Base-by-base conservation (phyloP, 2,113 vertebrate genomes). In the Neolamprologus variostigma region DNA sequence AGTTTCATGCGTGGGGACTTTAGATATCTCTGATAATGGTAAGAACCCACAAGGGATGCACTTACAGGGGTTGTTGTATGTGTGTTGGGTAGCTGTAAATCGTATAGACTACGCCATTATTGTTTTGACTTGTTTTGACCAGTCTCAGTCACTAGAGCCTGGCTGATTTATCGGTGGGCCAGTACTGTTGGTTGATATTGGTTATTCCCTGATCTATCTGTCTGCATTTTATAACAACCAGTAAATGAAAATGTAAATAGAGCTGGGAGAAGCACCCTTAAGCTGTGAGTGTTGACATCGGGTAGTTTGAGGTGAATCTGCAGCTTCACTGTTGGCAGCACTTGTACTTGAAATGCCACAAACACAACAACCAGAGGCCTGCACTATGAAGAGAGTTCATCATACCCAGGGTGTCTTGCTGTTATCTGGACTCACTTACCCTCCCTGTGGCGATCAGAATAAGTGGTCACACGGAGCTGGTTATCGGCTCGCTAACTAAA, bases 21-120 rank as follows among this genome's bases (percentile, higher is more conserved):
- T 98, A 37, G 97, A 98, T 92, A 95, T 98, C 83, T 98, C 98
- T 1, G 98, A 98, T 92, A 98, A 98, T 6, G 97, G 98, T 98
- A 90, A 97, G 96, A 93, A 66, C 7, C 16, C 26, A 31, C 10
- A n/a, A 31, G 1, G 26, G 45, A 50, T 50, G 45, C 23, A 78
- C 42, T 31, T 78, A 50, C 16, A 51, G 45, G 45, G 14, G 45
- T 31, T 51, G 73, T 31, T 76, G 42, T 78, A 50, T 51, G 73
- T 51, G 73, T 50, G 16, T n/a, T 78, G 45, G 26, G 45, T 1
- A 50, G 73, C 42, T 78, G 73, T 78, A 78, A 78, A 31, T 78
- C 3, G 5, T 51, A 31, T 50, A 50, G 26, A 28, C 23, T 76
- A 17, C 2, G 1, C 23, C 23, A 76, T 76, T 17, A 76, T 28